These are phyloP conservation scores for Gari tellinella DNA, from an alignment of 2,888 invertebrate species.

Conservation along the genomic window DNA sequence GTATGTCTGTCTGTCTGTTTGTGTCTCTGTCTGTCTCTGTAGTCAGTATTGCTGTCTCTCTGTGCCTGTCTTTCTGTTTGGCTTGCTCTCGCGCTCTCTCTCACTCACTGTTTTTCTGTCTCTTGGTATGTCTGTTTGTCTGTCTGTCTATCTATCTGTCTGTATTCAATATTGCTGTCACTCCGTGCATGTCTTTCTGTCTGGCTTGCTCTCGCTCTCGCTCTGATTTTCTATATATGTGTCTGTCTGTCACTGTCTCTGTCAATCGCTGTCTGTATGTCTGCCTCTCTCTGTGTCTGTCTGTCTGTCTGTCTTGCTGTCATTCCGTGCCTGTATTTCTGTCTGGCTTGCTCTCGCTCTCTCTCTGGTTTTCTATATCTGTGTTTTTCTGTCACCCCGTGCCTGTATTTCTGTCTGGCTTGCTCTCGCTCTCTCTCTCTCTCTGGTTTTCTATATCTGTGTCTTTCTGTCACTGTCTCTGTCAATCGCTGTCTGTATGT, in stretches of 20 bases:
- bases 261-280: not conserved
- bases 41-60: not conserved
- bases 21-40: conserved; percentile 4
- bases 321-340: not conserved
- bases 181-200: not conserved
- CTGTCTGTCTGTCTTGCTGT: not conserved
- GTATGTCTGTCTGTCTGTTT: conserved; percentile 2
- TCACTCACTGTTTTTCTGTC: conserved; percentile 11
- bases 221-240: not conserved
- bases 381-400: not conserved
- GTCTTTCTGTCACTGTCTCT: not conserved
- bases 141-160: not conserved
- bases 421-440: not conserved
- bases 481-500: not conserved
- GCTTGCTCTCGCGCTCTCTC: conserved; percentile 10
- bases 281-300: not conserved
- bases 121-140: conserved; percentile 5
- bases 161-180: not conserved
- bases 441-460: not conserved
- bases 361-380: not conserved
- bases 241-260: not conserved
- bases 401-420: not conserved
- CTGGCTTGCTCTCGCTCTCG: not conserved
- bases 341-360: not conserved
- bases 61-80: conserved; percentile 1